These are phyloP conservation scores for Dasyprocta punctata DNA, from an alignment of 2,113 vertebrate species.

Conservation along the genomic window DNA sequence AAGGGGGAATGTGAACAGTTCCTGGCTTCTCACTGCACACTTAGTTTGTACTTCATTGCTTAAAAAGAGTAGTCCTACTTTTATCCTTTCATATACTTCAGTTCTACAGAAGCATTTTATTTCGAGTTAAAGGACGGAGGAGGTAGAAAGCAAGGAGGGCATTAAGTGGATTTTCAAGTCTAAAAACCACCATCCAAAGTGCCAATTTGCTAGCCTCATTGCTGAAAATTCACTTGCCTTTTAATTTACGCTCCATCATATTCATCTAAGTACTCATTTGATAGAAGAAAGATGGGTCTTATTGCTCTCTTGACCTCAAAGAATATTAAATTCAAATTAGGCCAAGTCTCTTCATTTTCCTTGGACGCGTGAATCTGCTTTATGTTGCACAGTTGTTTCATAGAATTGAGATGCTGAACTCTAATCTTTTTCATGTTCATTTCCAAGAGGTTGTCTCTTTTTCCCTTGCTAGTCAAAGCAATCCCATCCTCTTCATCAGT, in stretches of 20 bases:
- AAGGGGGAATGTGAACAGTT: not conserved
- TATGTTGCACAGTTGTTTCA: slow-evolving; percentile 58
- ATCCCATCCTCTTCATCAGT: slow-evolving; percentile 64
- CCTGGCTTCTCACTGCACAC: not conserved
- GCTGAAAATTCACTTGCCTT: slow-evolving; percentile 18
- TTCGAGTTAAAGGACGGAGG: not conserved
- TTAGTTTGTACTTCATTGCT: not conserved
- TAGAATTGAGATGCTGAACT: slow-evolving; percentile 56
- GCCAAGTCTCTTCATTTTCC: slow-evolving; percentile 50
- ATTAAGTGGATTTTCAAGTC: not conserved
- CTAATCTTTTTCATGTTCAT: slow-evolving; percentile 67
- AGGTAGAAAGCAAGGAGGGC: not conserved
- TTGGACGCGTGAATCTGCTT: slow-evolving; percentile 54
- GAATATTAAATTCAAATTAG: slow-evolving; percentile 71
- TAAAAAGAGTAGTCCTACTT: not conserved
- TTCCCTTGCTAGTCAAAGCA: slow-evolving; percentile 68
- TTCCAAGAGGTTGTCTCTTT: slow-evolving; percentile 71
- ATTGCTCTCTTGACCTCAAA: slow-evolving; percentile 34
- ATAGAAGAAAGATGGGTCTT: slow-evolving; percentile 45
- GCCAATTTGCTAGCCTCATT: not conserved
- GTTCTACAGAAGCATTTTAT: not conserved
- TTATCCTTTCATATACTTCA: not conserved
- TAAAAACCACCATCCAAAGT: not conserved
- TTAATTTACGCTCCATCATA: slow-evolving; percentile 65
- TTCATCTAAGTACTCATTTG: slow-evolving; percentile 45